A percentile compares a stretch with the other conserved stretches of the same genome.
These are phyloP conservation scores for Urocynchramus pylzowi DNA, from an alignment of 2,113 vertebrate genomes.

Conservation along the genomic window DNA sequence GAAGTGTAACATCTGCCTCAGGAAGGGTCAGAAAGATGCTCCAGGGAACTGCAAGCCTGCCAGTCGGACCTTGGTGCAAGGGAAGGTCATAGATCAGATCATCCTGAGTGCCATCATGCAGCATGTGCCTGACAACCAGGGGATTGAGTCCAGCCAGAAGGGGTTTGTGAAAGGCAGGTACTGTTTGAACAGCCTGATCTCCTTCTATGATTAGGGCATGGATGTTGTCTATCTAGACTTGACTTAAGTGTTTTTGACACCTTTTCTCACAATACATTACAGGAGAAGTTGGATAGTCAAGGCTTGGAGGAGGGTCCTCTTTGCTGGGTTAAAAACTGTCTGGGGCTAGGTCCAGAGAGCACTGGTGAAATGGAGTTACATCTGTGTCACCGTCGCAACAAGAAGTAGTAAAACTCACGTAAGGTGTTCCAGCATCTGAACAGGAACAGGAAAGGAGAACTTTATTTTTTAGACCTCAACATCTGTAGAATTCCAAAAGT, in stretches of 20 bases:
- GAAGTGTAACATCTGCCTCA: background rate
- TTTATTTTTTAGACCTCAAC: no score
- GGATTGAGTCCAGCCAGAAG: background rate
- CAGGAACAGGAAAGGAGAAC: no score
- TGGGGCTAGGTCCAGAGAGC: background rate
- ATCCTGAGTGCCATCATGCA: background rate
- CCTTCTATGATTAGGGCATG: background rate
- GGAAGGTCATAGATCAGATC: background rate
- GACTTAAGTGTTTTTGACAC: background rate
- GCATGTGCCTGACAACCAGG: background rate
- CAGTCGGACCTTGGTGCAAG: background rate
- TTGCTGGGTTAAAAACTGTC: rapidly evolving
- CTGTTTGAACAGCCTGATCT: background rate
- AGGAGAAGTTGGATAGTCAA: background rate
- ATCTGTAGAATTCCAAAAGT: no score
- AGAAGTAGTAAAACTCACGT: no score
- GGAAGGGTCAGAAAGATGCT: background rate
- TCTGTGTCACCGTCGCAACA: no score
- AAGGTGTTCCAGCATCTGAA: no score
- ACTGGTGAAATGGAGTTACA: no score
- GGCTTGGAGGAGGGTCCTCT: background rate
- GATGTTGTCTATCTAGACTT: background rate
- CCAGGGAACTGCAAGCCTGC: background rate
- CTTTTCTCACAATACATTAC: background rate
- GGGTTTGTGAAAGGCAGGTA: background rate